Evolutionary conservation across 2,888 invertebrate species (phyloP).

Genomic region (Andrena praecox): DNA sequence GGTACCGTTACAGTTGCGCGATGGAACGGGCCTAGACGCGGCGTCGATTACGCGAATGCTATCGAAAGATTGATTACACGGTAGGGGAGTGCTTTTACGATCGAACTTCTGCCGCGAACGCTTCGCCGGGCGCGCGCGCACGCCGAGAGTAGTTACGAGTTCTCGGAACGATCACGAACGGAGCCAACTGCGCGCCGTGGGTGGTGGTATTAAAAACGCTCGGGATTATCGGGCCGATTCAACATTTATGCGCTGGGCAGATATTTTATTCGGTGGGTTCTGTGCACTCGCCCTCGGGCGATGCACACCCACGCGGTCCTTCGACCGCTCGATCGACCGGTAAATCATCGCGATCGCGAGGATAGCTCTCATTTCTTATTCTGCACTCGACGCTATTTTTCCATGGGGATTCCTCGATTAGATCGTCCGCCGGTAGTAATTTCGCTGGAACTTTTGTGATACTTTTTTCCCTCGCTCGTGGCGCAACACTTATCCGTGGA

Average conservation of each 20-base stretch:
- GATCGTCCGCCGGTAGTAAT: no score
- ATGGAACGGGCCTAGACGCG: neutral
- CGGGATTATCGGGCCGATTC: slow-evolving; percentile 32
- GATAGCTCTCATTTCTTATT: slow-evolving; percentile 27
- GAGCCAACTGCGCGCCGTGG: slow-evolving; percentile 5
- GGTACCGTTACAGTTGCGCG: slow-evolving; percentile 41
- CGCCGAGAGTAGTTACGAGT: slow-evolving; percentile 29
- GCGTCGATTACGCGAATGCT: slow-evolving; percentile 19
- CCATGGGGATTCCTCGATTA: neutral
- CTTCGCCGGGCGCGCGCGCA: no score
- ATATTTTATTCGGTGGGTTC: slow-evolving; percentile 41
- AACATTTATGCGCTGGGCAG: slow-evolving; percentile 12
- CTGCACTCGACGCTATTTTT: slow-evolving; percentile 1
- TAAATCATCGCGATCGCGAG: slow-evolving; percentile 43
- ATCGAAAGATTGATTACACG: slow-evolving; percentile 40
- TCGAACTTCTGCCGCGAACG: slow-evolving; percentile 22
- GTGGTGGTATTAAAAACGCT: slow-evolving; percentile 10
- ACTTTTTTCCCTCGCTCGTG: no score
- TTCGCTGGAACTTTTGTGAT: no score
- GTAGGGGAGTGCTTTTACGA: slow-evolving; percentile 14
- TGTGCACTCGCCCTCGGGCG: slow-evolving; percentile 23
- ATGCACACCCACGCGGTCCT: slow-evolving; percentile 44
- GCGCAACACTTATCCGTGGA: no score
- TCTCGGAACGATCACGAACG: slow-evolving; percentile 32
- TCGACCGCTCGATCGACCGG: slow-evolving; percentile 35